Percentiles rank a stretch among this genome's conserved stretches.
phyloP scores from a whole-genome alignment of 2,888 invertebrate genomes.

The Teinopalpus imperialis region DNA sequence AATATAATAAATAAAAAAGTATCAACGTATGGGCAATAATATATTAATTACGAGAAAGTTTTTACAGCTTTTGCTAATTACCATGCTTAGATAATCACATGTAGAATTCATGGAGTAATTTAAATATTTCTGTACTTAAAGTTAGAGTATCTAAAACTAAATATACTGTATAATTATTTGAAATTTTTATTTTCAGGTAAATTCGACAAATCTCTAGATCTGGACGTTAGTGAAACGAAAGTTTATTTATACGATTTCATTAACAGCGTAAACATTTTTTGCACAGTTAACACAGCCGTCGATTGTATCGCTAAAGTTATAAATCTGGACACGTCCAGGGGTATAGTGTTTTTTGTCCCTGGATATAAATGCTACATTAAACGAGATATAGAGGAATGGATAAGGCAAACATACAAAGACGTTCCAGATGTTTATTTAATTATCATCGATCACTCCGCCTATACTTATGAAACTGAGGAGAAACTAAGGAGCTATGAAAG shows the following conservation, averaged over 20 bases:
- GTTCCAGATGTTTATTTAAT: constrained; percentile 29
- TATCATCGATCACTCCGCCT: constrained; percentile 32
- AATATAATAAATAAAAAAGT: no score
- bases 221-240: constrained; percentile 29
- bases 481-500: constrained; percentile 30
- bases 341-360: constrained; percentile 30
- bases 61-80: no score
- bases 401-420: constrained; percentile 28
- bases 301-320: constrained; percentile 17
- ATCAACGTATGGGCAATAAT: no score
- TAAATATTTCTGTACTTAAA: no score
- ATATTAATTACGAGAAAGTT: no score
- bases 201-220: constrained; percentile 24
- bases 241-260: constrained; percentile 33
- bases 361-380: constrained; percentile 32
- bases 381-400: constrained; percentile 29
- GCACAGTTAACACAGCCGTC: constrained; percentile 21
- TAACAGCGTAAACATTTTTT: constrained; percentile 26
- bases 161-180: no score
- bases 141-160: no score
- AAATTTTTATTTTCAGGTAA: constrained; percentile 31
- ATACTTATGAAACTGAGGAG: constrained; percentile 29
- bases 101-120: no score
- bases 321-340: constrained; percentile 21
- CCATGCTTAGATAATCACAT: no score